Evolutionary conservation across 53 echinoderm and acorn worm species (phyloP), one percentile per base, ranked within the genome.

Genomic region (Astropecten irregularis): DNA sequence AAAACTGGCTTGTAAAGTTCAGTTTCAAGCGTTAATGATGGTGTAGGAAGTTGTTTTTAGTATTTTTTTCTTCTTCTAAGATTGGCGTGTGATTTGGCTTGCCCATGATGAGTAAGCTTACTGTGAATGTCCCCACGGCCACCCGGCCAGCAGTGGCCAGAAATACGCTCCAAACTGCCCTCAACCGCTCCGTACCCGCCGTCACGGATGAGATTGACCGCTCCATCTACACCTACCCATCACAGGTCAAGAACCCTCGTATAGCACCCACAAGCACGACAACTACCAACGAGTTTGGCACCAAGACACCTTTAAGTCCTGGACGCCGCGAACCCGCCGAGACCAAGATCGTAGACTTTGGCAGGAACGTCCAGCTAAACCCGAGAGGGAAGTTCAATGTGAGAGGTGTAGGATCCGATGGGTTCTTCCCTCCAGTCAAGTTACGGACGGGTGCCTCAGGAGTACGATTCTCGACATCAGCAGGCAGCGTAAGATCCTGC

Each of bases 401-500:
- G 15, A 59, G 95, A 21, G 95, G 95, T 9, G 86, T 95, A 18
- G 74, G 74, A 57, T 6, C 39, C 1, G 51, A 66, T 20, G 95
- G 95, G 0, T 95, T 95, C 82, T 95, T 89, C 40, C 95, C 95
- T 13, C 92, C 95, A 1, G 76, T 89, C 26, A 86, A 85, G 40
- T 65, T 89, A 38, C 89, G 84, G 67, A 81, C 85, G 34, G 88
- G 88, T 22, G 49, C 76, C 39, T 29, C 62, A 21, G 60, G 84
- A 15, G 60, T 61, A 2, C 60, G 84, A 2, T 71, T 51, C 60
- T 71, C 84, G 2, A 60, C 61, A 1, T 84, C 84, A 15, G 84
- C 84, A 27, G 62, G 71, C 14, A 81, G 65, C 61, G 37, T 38
- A 3, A 49, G 83, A 50, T 53, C 67, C 32, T 22, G 51, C 13